These are phyloP conservation scores for Setophaga kirtlandii DNA, from an alignment of 2,113 vertebrate genomes.

Conservation along the genomic window DNA sequence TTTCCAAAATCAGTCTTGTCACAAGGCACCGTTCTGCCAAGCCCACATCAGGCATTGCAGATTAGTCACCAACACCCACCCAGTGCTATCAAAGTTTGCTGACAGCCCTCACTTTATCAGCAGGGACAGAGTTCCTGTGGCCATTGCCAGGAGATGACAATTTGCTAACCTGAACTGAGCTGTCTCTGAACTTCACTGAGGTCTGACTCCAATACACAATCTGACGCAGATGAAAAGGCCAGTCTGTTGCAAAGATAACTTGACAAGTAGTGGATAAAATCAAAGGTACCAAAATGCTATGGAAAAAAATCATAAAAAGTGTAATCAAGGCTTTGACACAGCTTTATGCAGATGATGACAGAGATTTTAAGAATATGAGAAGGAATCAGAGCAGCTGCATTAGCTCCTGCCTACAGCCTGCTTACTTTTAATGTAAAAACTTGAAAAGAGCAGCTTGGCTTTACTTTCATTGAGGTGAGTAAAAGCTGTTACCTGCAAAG, in stretches of 20 bases:
- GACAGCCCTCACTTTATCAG: conserved; percentile 46
- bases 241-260: background rate
- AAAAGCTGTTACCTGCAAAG: conserved; percentile 38
- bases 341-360: background rate
- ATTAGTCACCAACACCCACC: conserved; percentile 20
- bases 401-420: background rate
- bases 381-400: background rate
- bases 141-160: conserved; percentile 37
- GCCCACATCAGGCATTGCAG: background rate
- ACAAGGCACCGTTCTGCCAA: conserved; percentile 3
- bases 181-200: background rate
- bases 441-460: background rate
- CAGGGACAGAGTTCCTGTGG: conserved; percentile 52
- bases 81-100: background rate
- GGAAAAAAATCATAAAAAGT: background rate
- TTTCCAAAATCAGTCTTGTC: conserved; percentile 15
- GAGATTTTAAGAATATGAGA: background rate
- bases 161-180: conserved; percentile 3
- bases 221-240: background rate
- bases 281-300: background rate
- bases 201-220: background rate
- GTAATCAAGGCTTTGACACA: background rate
- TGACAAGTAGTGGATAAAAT: background rate
- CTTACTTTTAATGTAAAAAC: background rate
- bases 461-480: background rate